phyloP scores from a whole-genome alignment of 2,888 invertebrate genomes.

The Piscicola geometra region DNA sequence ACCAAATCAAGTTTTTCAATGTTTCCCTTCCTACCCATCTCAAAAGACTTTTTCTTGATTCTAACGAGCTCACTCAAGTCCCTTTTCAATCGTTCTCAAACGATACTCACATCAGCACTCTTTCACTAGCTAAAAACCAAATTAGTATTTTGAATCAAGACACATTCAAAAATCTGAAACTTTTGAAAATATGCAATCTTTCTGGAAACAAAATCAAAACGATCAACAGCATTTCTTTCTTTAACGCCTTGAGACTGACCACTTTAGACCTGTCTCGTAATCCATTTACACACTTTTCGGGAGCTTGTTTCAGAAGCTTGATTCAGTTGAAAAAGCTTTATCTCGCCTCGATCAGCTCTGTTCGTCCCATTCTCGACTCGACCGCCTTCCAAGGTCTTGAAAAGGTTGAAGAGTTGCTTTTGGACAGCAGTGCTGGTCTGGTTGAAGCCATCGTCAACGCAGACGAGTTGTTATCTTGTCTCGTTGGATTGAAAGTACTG shows the following conservation, averaged over 20 bases:
- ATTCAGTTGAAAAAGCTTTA: conserved; percentile 34
- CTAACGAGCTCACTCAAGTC: conserved; percentile 64
- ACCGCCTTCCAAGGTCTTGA: conserved; percentile 40
- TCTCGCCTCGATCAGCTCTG: conserved; percentile 35
- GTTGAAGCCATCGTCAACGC: conserved; percentile 33
- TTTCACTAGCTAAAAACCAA: conserved; percentile 42
- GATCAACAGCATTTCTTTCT: conserved; percentile 31
- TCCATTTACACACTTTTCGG: conserved; percentile 34
- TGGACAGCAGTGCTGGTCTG: conserved; percentile 42
- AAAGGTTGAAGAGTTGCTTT: conserved; percentile 37
- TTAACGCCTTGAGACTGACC: conserved; percentile 22
- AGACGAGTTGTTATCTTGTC: conserved; percentile 28
- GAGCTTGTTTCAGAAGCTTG: conserved; percentile 35
- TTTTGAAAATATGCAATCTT: conserved; percentile 37
- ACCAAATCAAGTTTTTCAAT: conserved; percentile 68
- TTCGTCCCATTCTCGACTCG: conserved; percentile 30
- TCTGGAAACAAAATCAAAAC: conserved; percentile 38
- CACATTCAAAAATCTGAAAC: conserved; percentile 33
- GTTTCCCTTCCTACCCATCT: conserved; percentile 70
- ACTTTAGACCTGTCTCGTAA: conserved; percentile 40
- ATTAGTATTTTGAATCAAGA: conserved; percentile 36
- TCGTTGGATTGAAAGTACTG: conserved; percentile 37
- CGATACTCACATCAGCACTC: conserved; percentile 35
- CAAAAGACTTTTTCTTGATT: conserved; percentile 69
- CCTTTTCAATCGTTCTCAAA: conserved; percentile 27